Conservation (phyloP, 2,888 invertebrate species). For the Drosophila mayaguana region DNA sequence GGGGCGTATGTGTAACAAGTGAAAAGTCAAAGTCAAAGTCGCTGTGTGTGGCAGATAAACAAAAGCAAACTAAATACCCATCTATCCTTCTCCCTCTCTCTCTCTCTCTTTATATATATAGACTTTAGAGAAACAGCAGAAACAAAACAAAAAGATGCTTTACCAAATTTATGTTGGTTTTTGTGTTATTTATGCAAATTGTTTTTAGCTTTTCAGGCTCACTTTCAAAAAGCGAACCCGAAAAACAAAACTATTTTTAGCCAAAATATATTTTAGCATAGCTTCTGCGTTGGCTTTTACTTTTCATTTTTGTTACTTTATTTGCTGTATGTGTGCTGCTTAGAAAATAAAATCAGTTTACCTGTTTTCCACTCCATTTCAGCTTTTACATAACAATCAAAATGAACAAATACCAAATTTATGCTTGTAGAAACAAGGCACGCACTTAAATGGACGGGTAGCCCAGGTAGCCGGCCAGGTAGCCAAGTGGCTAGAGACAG, state of each 20-base stretch:
- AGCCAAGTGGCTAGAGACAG: not conserved
- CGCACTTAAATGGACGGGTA: slow-evolving; percentile 46
- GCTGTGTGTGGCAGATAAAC: slow-evolving; percentile 47
- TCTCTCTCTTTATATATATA: not conserved
- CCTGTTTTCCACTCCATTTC: slow-evolving; percentile 34
- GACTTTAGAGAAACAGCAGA: slow-evolving; percentile 1
- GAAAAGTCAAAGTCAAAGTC: slow-evolving; percentile 64
- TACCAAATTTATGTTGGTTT: slow-evolving; percentile 8
- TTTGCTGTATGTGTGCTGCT: slow-evolving; percentile 23
- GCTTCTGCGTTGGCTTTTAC: slow-evolving; percentile 68
- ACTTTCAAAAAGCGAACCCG: slow-evolving; percentile 63
- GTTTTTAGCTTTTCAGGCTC: slow-evolving; percentile 34
- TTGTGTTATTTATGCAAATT: slow-evolving; percentile 71
- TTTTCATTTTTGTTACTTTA: slow-evolving; percentile 62
- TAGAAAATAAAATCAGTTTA: slow-evolving; percentile 77
- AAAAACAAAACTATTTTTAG: slow-evolving; percentile 62
- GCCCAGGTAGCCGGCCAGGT: slow-evolving; percentile 15
- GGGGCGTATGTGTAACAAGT: slow-evolving; percentile 79
- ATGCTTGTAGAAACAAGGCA: slow-evolving; percentile 54
- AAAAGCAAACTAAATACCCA: not conserved
- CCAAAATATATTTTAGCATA: slow-evolving; percentile 57
- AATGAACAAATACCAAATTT: slow-evolving; percentile 45
- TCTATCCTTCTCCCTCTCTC: not conserved
- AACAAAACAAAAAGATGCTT: slow-evolving; percentile 7
- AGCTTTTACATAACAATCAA: slow-evolving; percentile 66